Conservation (phyloP, 2,113 vertebrate species). For the Carollia perspicillata region DNA sequence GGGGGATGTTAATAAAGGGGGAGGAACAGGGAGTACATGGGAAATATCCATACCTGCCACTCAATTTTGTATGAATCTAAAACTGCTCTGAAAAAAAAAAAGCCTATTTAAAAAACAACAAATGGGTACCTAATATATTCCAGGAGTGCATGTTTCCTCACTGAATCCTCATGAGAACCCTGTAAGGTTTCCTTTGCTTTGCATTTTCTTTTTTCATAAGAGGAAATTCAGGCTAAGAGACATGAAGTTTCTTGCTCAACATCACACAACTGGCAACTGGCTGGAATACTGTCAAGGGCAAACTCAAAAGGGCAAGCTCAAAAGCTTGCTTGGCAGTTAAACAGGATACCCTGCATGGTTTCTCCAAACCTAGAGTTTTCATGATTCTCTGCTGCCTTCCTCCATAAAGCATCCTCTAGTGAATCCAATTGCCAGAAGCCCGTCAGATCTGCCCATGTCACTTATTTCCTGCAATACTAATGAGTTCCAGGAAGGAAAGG, state of each 20-base stretch:
- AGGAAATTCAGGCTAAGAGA: neutral
- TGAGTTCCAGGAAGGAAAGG: neutral
- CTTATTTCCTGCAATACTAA: neutral
- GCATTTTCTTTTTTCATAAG: neutral
- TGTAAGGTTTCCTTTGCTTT: neutral
- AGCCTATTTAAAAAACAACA: neutral
- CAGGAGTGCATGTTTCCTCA: neutral
- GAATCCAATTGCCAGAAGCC: neutral
- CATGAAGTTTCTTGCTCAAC: neutral
- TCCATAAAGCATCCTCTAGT: neutral
- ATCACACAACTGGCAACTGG: neutral
- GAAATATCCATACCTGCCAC: neutral
- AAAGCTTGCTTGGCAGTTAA: neutral
- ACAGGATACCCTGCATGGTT: neutral
- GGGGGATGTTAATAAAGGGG: neutral
- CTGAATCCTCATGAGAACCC: neutral
- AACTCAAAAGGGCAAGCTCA: too few relatives aligned
- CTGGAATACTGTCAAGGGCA: neutral
- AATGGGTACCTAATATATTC: neutral
- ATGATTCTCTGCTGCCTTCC: neutral
- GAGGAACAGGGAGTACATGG: neutral
- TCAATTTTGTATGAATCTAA: neutral
- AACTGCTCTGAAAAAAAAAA: slow-evolving; percentile 11
- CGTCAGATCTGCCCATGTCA: neutral
- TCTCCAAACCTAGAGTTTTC: neutral